These are phyloP conservation scores for Hafferia zeledoni DNA, from an alignment of 2,797 vertebrate species.

Conservation along the genomic window DNA sequence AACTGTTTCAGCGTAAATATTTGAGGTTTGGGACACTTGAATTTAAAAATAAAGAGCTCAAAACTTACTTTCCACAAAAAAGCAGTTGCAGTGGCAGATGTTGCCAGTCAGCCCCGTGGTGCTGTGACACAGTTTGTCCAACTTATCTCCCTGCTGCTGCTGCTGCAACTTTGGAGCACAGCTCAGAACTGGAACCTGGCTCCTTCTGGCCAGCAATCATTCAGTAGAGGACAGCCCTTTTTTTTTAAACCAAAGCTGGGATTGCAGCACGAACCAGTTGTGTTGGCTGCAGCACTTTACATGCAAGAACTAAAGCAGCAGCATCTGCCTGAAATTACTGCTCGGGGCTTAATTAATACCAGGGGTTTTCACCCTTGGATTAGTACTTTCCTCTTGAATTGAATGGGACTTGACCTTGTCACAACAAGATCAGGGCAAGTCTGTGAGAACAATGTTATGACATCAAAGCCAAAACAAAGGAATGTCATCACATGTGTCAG, in stretches of 20 bases:
- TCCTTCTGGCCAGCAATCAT: not conserved
- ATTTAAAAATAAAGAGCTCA: not conserved
- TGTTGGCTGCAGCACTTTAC: not conserved
- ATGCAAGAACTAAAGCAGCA: not conserved
- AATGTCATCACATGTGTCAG: not conserved
- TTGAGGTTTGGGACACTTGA: not conserved
- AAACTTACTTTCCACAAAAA: not conserved
- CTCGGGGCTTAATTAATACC: constrained; percentile 23
- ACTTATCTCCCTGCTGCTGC: not conserved
- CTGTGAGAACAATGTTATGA: constrained; percentile 22
- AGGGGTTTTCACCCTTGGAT: not conserved
- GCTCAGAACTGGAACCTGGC: not conserved
- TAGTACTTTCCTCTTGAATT: constrained; percentile 19
- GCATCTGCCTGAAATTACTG: not conserved
- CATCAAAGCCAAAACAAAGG: constrained; percentile 51
- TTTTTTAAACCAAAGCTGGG: not conserved
- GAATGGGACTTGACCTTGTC: constrained; percentile 32
- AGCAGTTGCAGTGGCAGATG: not conserved
- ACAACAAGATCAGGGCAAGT: constrained; percentile 12
- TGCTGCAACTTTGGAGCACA: not conserved
- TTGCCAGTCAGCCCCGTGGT: not conserved
- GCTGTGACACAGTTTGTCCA: not conserved
- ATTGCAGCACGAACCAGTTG: not conserved
- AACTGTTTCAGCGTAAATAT: not conserved
- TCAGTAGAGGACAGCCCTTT: not conserved